Conservation (phyloP, 2,797 vertebrate genomes). For the Aplochiton taeniatus region DNA sequence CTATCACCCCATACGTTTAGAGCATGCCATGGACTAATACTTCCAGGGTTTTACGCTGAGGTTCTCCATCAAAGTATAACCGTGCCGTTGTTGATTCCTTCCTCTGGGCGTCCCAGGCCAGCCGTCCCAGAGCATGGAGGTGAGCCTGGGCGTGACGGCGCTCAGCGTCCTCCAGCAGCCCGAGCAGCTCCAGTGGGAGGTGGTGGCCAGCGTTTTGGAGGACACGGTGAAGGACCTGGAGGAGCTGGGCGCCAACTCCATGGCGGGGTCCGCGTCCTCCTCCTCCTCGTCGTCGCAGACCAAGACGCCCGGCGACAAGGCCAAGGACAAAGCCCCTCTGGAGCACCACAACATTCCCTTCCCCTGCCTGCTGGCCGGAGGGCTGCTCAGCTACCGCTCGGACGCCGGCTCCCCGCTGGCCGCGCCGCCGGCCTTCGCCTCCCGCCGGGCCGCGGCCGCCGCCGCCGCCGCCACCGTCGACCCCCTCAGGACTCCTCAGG, state of each 20-base stretch:
- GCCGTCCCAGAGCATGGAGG: conserved; percentile 90
- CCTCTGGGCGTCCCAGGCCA: conserved; percentile 75
- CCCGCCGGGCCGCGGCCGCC: conserved; percentile 75
- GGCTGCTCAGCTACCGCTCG: conserved; percentile 93
- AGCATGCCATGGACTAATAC: not conserved
- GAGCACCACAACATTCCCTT: conserved; percentile 99
- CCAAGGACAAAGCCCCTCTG: conserved; percentile 85
- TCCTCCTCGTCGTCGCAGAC: conserved; percentile 77
- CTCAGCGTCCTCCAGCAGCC: conserved; percentile 97
- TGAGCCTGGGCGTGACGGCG: conserved; percentile 92
- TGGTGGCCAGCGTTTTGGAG: conserved; percentile 96
- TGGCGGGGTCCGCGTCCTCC: too few relatives aligned
- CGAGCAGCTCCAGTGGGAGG: conserved; percentile 98
- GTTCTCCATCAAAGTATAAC: too few relatives aligned
- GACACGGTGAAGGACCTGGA: conserved; percentile 98
- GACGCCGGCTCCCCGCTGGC: conserved; percentile 84
- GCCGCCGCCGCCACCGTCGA: conserved; percentile 70
- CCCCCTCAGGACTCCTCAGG: conserved; percentile 87
- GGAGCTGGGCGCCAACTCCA: conserved; percentile 90
- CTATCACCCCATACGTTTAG: not conserved
- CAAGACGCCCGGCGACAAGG: conserved; percentile 86
- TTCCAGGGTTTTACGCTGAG: not conserved
- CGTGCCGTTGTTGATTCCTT: too few relatives aligned
- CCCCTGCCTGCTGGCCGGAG: conserved; percentile 94
- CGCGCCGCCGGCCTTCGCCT: conserved; percentile 71